Percentiles rank a stretch among this genome's conserved stretches.
Evolutionary conservation across 1,140 invertebrate species (phyloP).

Genomic region (Cotesia typhae): DNA sequence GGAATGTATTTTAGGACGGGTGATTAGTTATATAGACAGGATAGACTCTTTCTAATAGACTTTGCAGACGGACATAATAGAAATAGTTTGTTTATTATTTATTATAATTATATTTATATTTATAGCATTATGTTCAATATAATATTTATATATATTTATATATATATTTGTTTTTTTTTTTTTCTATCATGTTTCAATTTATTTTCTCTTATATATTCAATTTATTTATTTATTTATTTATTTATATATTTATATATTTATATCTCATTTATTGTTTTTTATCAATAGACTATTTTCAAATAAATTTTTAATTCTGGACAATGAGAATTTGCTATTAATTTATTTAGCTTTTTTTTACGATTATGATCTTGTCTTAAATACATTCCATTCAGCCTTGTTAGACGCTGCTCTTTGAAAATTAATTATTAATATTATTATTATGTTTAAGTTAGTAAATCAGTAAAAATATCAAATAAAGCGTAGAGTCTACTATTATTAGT

Average conservation of each 20-base stretch:
- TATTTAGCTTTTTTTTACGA: no score
- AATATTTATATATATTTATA: conserved; percentile 49
- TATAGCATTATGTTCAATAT: conserved; percentile 48
- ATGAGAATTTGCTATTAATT: no score
- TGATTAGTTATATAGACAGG: conserved; percentile 42
- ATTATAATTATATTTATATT: conserved; percentile 39
- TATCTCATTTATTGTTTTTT: neutral
- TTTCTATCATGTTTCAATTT: conserved; percentile 48
- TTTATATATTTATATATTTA: conserved; percentile 14
- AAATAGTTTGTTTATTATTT: conserved; percentile 57
- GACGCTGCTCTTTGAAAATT: no score
- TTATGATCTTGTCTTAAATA: no score
- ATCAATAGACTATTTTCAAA: neutral
- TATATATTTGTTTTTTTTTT: conserved; percentile 44
- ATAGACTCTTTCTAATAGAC: conserved; percentile 66
- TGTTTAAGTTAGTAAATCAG: no score
- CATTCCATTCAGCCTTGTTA: no score
- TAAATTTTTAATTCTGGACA: no score
- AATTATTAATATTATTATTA: no score
- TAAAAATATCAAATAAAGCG: no score
- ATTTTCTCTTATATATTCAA: neutral
- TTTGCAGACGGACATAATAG: conserved; percentile 66
- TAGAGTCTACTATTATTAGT: no score
- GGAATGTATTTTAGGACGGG: conserved; percentile 19
- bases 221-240: neutral